Conservation (phyloP, 2,113 vertebrate species). For the Acanthisitta chloris region DNA sequence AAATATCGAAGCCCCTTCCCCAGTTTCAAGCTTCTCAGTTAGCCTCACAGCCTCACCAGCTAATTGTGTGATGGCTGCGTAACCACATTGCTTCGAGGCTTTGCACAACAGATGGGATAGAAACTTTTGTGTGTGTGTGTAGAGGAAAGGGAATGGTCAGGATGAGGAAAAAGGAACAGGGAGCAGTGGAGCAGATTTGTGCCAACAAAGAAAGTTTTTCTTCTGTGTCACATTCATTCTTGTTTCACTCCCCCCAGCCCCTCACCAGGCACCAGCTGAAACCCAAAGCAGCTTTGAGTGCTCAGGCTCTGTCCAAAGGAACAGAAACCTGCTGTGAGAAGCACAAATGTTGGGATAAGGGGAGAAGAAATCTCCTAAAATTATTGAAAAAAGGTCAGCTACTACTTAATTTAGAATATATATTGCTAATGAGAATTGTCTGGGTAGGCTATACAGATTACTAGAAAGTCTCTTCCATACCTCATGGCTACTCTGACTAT, state of each 20-base stretch:
- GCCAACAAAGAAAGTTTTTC: background rate
- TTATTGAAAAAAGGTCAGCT: background rate
- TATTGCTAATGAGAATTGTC: background rate
- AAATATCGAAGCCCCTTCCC: background rate
- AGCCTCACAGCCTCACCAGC: background rate
- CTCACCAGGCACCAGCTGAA: background rate
- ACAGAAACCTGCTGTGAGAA: background rate
- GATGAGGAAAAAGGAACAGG: background rate
- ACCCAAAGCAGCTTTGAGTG: background rate
- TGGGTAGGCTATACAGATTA: background rate
- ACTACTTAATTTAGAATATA: background rate
- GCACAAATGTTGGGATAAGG: background rate
- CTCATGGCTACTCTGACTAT: fast-evolving
- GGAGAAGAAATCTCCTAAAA: background rate
- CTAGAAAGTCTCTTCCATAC: background rate
- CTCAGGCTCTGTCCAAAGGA: background rate
- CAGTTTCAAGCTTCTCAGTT: background rate
- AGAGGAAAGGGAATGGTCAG: background rate
- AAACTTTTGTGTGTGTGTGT: background rate
- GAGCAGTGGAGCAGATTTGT: background rate
- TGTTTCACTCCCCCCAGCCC: background rate
- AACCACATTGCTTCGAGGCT: fast-evolving
- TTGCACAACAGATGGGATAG: background rate
- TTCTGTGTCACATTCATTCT: fast-evolving
- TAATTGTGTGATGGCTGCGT: background rate